Base-by-base conservation (phyloP, 1,140 invertebrate genomes). In the Cardiocondyla obscurior region DNA sequence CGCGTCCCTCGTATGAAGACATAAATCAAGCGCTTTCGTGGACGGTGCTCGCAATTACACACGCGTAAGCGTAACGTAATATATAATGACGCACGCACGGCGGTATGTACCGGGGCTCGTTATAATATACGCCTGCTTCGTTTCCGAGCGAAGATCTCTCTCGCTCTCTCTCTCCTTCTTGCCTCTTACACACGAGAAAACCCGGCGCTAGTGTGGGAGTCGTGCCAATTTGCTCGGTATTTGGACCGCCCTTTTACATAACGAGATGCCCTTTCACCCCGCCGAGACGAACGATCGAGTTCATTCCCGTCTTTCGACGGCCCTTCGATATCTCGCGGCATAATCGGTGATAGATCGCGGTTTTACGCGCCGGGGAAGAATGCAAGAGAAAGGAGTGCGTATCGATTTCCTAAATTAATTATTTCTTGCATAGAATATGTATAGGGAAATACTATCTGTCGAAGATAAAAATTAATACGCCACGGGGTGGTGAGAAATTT, bases 41-140 rank as follows among this genome's bases (percentile, higher is more conserved):
- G 89, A 92, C 89, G 91, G 91, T 92, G 90, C 91, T 93, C 92
- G 92, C 93, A 93, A 93, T 93, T 93, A 93, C 92, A 92, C 85
- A 92, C 90, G 88, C 88, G 88, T 91, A 90, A 90, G 87, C 90
- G 87, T 91, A 90, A 91, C 88, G 88, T 90, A 91, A 93, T 91
- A 90, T 93, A 93, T 92, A 92, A 91, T 84, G 85, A 88, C 84
- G 85, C 86, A 82, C 81, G 89, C 82, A 86, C 73, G 73, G 79
- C 82, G 73, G 86, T 88, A 86, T 85, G 81, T 85, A 67, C 65
- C 72, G 46, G 53, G 85, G 84, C 90, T 93, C 92, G 92, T 93
- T 92, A 93, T 92, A 82, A 90, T 91, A 91, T 70, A 81, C 86
- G 85, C 67, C 83, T 81, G 82, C 55, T 87, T 88, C 70, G 70